Evolutionary conservation across 2,888 invertebrate species (phyloP).

Genomic region (Hemithea aestivaria): DNA sequence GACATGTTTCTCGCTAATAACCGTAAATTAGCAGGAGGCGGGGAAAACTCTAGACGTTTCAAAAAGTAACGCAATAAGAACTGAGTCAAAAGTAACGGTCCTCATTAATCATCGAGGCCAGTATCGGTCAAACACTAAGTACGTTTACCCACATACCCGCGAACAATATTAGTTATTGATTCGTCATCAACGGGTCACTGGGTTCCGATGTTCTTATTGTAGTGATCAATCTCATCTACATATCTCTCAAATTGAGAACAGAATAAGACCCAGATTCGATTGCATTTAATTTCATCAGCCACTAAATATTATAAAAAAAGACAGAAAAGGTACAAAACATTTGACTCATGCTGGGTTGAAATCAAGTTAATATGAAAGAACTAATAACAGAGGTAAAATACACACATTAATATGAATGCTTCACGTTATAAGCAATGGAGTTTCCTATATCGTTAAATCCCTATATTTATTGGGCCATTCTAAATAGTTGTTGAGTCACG

Average conservation of each 20-base stretch:
- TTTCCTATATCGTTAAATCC: too few relatives aligned
- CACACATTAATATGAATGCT: too few relatives aligned
- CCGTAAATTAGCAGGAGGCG: slow-evolving; percentile 40
- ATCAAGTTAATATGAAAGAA: too few relatives aligned
- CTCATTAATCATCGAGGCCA: slow-evolving; percentile 74
- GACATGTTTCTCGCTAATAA: slow-evolving; percentile 40
- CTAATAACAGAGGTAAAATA: too few relatives aligned
- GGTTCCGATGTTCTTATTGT: slow-evolving; percentile 31
- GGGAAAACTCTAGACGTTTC: slow-evolving; percentile 39
- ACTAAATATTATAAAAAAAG: too few relatives aligned
- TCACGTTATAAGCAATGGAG: too few relatives aligned
- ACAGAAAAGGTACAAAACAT: too few relatives aligned
- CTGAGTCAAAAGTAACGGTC: slow-evolving; percentile 69
- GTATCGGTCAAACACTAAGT: slow-evolving; percentile 58
- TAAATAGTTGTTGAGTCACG: slow-evolving; percentile 1
- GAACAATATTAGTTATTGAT: slow-evolving; percentile 58
- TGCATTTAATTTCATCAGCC: too few relatives aligned
- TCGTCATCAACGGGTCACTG: slow-evolving; percentile 45
- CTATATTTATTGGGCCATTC: not conserved
- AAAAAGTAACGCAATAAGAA: slow-evolving; percentile 68
- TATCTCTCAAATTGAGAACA: slow-evolving; percentile 19
- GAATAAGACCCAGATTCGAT: slow-evolving; percentile 6
- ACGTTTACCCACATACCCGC: slow-evolving; percentile 41
- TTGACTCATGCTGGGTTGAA: too few relatives aligned
- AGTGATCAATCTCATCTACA: slow-evolving; percentile 18